Base-by-base conservation (phyloP, 2,888 invertebrate species). In the Ganaspis brasiliensis region DNA sequence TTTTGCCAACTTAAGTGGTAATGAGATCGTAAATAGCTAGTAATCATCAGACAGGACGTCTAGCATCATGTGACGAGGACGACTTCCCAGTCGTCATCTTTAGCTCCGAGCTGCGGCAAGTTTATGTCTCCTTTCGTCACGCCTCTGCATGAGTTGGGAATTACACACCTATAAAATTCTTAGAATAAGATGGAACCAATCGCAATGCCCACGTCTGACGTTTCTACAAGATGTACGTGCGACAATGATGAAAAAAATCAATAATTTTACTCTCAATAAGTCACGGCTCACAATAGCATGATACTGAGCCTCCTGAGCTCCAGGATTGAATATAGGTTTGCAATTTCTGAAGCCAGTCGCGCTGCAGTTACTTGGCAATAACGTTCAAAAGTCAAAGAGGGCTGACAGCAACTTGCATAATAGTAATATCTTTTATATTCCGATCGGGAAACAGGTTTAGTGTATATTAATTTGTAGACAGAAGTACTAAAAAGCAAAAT, bases 1-100 rank as follows among this genome's bases (percentile, higher is more conserved):
- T 19, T n/a, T 8, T 14, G 19, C 56, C 24, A 19, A 21, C 67
- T 67, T 37, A 37, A 57, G 83, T 80, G 79, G 84, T 85, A 87
- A 87, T 84, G 83, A 86, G 81, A 79, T 82, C 84, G 80, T 86
- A 85, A 87, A 86, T 85, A 85, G 76, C 76, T 76, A 52, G 82
- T 81, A 86, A 86, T 87, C 86, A 86, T 86, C 84, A 80, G 76
- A 77, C 76, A 81, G 71, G 77, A 37, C 78, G 35, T 45, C 26
- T n/a, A 26, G 67, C 45, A 67, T 67, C 45, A 67, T 67, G 45
- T 26, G 67, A 67, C 24, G 45, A 67, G 4, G n/a, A 45, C 67
- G 45, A n/a, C n/a, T 45, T 14, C n/a, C 24, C 67, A 72, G 70
- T 70, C 77, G 76, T 79, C 81, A 72, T 82, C 75, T 52, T 40